Conservation (phyloP, 30 jellyfish, hydroid and myxozoan genomes). For the Chironex yamaguchii region DNA sequence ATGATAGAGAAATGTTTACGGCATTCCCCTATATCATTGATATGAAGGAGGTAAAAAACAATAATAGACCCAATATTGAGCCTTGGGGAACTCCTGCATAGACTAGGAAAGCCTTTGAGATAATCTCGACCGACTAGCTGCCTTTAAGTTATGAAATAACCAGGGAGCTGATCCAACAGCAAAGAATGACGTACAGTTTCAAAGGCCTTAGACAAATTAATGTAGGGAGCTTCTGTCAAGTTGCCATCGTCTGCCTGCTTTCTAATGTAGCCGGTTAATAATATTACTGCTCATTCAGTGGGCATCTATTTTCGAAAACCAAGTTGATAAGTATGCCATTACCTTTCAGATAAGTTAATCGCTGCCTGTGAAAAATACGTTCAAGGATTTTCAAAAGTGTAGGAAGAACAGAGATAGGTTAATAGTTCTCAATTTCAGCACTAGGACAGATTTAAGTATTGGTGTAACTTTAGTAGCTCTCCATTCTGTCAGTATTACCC, state of each 20-base stretch:
- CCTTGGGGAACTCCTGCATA: slow-evolving; percentile 54
- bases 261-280: slow-evolving; percentile 41
- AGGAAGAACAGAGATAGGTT: slow-evolving; percentile 75
- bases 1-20: neutral
- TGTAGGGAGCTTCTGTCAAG: slow-evolving; percentile 51
- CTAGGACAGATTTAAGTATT: slow-evolving; percentile 43
- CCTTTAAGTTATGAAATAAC: slow-evolving; percentile 33
- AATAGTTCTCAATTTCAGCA: slow-evolving; percentile 54
- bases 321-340: slow-evolving; percentile 23
- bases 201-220: slow-evolving; percentile 34
- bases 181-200: slow-evolving; percentile 55
- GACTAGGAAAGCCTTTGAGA: slow-evolving; percentile 21
- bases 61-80: slow-evolving; percentile 49
- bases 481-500: slow-evolving; percentile 65
- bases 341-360: slow-evolving; percentile 35
- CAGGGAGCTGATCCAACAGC: slow-evolving; percentile 25
- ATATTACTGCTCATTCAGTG: slow-evolving; percentile 31
- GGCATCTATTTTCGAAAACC: slow-evolving; percentile 52
- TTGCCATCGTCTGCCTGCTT: slow-evolving; percentile 60
- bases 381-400: slow-evolving; percentile 51
- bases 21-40: slow-evolving; percentile 18
- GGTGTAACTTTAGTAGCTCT: slow-evolving; percentile 73
- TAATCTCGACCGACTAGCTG: slow-evolving; percentile 24
- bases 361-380: slow-evolving; percentile 65
- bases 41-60: no score